Evolutionary conservation across 1,140 invertebrate genomes (phyloP), one percentile per base, ranked within the genome.

Genomic region (Hydropsyche tenuis): DNA sequence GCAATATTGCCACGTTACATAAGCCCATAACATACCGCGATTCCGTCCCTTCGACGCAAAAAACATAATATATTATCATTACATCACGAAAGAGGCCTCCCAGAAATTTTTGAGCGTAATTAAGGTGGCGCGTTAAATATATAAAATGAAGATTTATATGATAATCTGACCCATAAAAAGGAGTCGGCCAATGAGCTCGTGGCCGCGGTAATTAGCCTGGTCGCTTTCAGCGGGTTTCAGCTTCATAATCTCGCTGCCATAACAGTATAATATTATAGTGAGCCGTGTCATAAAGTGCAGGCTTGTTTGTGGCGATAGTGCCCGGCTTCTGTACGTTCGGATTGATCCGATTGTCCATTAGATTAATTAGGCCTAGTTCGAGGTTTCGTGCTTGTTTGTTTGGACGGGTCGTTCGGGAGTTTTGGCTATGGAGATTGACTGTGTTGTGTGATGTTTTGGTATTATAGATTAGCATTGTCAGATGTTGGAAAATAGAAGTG

Each of bases 111-210:
- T 60, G 56, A 60, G 25, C 18, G 22, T 60, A 60, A 60, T 60
- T 60, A 60, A 60, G 56, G 9, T 53, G 18, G 18, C 7, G 51
- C 51, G 51, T 25, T 60, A 60, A 60, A 60, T 60, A 60, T 60
- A 60, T 60, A 60, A 60, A 60, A 60, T 60, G 56, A 60, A 60
- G 56, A 60, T 60, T 60, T 60, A 60, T 60, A 60, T 60, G 56
- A 60, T 60, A 60, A 60, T 60, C 56, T 60, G 22, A 25, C 4
- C 23, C 56, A 27, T 60, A 60, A 60, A 60, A 60, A 60, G 23
- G 11, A 14, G 56, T 60, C 20, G 56, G 56, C 56, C 56, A 60
- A 60, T 60, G 56, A 60, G 23, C 20, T 14, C 22, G 56, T 23
- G 12, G 11, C 23, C 56, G 56, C 1, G 23, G 56, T 60, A 60